A percentile compares a stretch with the other conserved stretches of the same genome.
Evolutionary conservation across 2,888 invertebrate species (phyloP).

Genomic region (Brassicogethes aeneus): DNA sequence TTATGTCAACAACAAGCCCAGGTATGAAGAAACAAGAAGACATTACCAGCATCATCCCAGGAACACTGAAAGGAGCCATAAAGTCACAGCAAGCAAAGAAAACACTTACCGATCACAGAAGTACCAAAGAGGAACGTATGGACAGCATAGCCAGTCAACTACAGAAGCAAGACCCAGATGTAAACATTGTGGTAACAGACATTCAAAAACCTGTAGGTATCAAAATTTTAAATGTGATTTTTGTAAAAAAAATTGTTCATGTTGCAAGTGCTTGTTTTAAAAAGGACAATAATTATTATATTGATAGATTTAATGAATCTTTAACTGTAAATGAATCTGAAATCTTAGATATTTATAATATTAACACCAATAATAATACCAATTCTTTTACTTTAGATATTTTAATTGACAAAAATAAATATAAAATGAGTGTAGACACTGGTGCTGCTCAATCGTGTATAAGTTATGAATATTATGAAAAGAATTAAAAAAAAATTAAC

Average conservation of each 20-base stretch:
- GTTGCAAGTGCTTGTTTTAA: conserved; percentile 11
- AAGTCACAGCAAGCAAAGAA: not conserved
- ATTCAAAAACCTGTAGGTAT: conserved; percentile 3
- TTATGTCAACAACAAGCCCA: not conserved
- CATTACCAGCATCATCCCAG: not conserved
- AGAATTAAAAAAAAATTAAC: conserved; percentile 6
- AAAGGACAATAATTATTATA: conserved; percentile 5
- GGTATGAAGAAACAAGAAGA: not conserved
- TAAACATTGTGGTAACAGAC: conserved; percentile 5
- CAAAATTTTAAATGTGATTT: too few relatives aligned
- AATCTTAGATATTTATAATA: conserved; percentile 8
- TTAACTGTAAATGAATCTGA: too few relatives aligned
- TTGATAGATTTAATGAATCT: too few relatives aligned
- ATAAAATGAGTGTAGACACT: conserved; percentile 9
- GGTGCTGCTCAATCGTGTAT: conserved; percentile 11
- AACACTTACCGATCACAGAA: not conserved
- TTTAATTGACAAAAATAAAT: conserved; percentile 2
- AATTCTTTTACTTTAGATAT: conserved; percentile 7
- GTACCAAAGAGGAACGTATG: too few relatives aligned
- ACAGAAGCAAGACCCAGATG: not conserved
- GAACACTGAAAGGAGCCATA: not conserved
- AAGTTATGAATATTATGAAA: conserved; percentile 6
- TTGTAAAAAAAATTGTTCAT: conserved; percentile 12
- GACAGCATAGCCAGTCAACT: not conserved
- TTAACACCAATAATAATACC: conserved; percentile 4